phyloP scores from a whole-genome alignment of 2,888 invertebrate species.

The Acrobasis suavella region DNA sequence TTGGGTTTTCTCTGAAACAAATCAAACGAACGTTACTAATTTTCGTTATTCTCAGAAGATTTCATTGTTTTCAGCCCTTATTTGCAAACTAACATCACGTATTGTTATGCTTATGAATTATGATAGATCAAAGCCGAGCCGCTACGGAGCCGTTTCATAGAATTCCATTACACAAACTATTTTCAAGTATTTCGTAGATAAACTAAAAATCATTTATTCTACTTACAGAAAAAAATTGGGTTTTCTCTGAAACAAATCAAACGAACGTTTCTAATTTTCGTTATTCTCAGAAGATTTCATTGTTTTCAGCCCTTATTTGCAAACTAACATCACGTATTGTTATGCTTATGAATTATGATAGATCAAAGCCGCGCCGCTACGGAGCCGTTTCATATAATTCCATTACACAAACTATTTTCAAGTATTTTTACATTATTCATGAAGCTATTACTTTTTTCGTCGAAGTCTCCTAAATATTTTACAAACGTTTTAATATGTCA shows the following conservation, averaged over 20 bases:
- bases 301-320: not conserved
- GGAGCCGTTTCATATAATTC: not conserved
- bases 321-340: too few relatives aligned
- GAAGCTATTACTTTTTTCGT: conserved; percentile 6
- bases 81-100: not conserved
- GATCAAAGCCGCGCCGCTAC: not conserved
- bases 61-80: not conserved
- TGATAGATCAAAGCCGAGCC: not conserved
- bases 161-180: too few relatives aligned
- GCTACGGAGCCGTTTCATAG: not conserved
- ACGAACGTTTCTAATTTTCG: not conserved
- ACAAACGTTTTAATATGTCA: not conserved
- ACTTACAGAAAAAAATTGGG: too few relatives aligned
- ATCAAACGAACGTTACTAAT: not conserved
- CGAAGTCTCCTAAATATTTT: not conserved
- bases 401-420: not conserved
- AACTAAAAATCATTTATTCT: too few relatives aligned
- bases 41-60: not conserved
- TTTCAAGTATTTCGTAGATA: not conserved
- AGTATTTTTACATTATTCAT: not conserved
- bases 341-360: too few relatives aligned
- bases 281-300: not conserved
- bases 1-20: not conserved
- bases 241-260: not conserved
- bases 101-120: too few relatives aligned